These are phyloP conservation scores for Potamarius usumacintae DNA, from an alignment of 2,113 vertebrate genomes.

Conservation along the genomic window DNA sequence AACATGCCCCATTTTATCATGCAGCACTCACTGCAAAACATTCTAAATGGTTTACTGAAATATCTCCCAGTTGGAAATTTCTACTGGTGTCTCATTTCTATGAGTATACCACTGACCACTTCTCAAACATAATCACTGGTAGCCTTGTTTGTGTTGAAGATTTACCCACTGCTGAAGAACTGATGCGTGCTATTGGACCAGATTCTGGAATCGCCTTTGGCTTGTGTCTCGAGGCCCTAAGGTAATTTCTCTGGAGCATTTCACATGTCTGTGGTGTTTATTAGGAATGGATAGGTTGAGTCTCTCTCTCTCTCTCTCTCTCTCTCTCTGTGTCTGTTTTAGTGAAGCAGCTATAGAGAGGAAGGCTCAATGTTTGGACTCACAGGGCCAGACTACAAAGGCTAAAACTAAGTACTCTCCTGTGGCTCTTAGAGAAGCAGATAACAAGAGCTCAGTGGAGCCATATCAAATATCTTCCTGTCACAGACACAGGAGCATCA, in stretches of 20 bases:
- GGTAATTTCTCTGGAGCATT: conserved; percentile 64
- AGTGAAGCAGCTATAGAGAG: conserved; percentile 33
- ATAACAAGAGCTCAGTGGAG: neutral
- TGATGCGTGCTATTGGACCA: conserved; percentile 84
- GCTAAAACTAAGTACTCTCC: conserved; percentile 13
- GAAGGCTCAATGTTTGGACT: conserved; percentile 22
- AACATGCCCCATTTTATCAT: neutral
- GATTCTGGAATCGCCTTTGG: conserved; percentile 59
- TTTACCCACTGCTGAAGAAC: conserved; percentile 86
- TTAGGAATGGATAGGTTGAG: neutral
- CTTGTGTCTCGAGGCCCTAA: conserved; percentile 69
- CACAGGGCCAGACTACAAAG: conserved; percentile 3
- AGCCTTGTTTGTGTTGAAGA: conserved; percentile 68
- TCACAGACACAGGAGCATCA: conserved; percentile 53
- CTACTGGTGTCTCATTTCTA: neutral
- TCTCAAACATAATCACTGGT: neutral
- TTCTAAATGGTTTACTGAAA: neutral
- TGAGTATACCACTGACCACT: neutral
- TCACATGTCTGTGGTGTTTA: neutral
- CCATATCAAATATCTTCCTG: neutral
- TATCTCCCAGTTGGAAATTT: neutral
- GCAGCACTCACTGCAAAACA: neutral
- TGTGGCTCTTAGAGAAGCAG: neutral
- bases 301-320: neutral
- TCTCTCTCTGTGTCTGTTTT: conserved; percentile 6